Percentiles rank a stretch among this genome's conserved stretches.
Evolutionary conservation across 2,113 vertebrate species (phyloP).

Genomic region (Pungitius pungitius): DNA sequence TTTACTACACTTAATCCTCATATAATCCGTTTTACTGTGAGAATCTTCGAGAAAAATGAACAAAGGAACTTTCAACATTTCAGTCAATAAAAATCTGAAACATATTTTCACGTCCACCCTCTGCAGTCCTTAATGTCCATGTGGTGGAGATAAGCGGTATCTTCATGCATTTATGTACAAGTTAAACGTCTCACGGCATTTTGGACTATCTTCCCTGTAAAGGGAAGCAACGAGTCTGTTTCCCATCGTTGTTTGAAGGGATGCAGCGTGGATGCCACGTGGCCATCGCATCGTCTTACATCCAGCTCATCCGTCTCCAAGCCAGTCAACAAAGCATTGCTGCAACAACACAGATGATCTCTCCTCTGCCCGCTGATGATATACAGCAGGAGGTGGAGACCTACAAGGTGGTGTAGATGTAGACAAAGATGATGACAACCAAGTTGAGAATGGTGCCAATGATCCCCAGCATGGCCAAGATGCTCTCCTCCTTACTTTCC

Average conservation of each 20-base stretch:
- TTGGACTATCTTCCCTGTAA: constrained; percentile 31
- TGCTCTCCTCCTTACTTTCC: constrained; percentile 94
- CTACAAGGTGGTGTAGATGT: constrained; percentile 96
- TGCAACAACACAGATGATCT: neutral
- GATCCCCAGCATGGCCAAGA: constrained; percentile 96
- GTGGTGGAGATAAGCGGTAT: constrained; percentile 28
- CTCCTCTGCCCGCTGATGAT: neutral
- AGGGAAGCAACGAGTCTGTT: constrained; percentile 19
- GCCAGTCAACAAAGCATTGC: constrained; percentile 8
- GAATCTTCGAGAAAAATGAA: constrained; percentile 19
- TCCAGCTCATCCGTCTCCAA: constrained; percentile 25
- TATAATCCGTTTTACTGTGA: constrained; percentile 25
- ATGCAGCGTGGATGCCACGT: constrained; percentile 10
- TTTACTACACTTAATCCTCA: constrained; percentile 5
- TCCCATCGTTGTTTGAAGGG: constrained; percentile 30
- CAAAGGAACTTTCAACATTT: too few relatives aligned
- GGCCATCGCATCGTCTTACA: constrained; percentile 33
- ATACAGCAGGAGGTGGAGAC: neutral
- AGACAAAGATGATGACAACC: constrained; percentile 97
- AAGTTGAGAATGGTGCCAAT: constrained; percentile 97
- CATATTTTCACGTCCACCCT: constrained; percentile 16
- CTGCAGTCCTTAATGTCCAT: constrained; percentile 33
- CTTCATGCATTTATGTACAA: constrained; percentile 60
- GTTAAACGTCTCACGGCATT: constrained; percentile 34
- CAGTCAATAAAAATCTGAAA: constrained; percentile 43